These are phyloP conservation scores for Ammodytes dubius DNA, from an alignment of 2,113 vertebrate genomes.

Conservation along the genomic window DNA sequence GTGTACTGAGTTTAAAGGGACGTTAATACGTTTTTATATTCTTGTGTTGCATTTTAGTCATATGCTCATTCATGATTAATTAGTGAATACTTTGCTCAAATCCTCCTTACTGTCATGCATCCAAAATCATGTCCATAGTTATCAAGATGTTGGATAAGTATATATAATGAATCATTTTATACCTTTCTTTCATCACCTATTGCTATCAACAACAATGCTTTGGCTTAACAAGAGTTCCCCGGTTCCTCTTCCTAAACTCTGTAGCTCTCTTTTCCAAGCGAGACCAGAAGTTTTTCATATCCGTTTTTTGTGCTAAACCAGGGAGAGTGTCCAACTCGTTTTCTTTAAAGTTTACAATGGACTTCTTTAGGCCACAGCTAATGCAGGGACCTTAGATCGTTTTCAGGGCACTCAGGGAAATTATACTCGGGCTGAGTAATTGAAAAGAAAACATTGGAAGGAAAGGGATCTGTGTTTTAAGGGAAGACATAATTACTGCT, in stretches of 20 bases:
- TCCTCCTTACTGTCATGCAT: neutral
- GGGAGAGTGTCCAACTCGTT: slow-evolving; percentile 36
- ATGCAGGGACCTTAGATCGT: slow-evolving; percentile 28
- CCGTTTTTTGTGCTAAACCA: slow-evolving; percentile 22
- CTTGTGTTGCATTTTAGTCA: neutral
- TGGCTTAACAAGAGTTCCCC: slow-evolving; percentile 28
- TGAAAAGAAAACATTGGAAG: slow-evolving; percentile 73
- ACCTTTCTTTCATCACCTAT: neutral
- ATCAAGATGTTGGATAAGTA: slow-evolving; percentile 12
- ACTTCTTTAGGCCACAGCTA: slow-evolving; percentile 47
- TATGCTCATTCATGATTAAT: neutral
- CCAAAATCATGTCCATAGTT: neutral
- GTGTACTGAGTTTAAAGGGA: neutral
- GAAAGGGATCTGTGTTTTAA: slow-evolving; percentile 61
- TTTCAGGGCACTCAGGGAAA: slow-evolving; percentile 66
- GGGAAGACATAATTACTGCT: slow-evolving; percentile 61
- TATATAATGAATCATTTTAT: neutral
- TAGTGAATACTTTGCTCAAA: neutral
- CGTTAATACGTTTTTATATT: neutral
- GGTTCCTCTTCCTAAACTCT: slow-evolving; percentile 34
- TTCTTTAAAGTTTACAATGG: slow-evolving; percentile 51
- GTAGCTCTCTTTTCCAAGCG: slow-evolving; percentile 12
- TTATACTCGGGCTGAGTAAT: slow-evolving; percentile 66
- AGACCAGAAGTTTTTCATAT: slow-evolving; percentile 53
- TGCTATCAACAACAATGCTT: neutral